Evolutionary conservation across 2,113 vertebrate genomes (phyloP).

Genomic region (Nematolebias whitei): DNA sequence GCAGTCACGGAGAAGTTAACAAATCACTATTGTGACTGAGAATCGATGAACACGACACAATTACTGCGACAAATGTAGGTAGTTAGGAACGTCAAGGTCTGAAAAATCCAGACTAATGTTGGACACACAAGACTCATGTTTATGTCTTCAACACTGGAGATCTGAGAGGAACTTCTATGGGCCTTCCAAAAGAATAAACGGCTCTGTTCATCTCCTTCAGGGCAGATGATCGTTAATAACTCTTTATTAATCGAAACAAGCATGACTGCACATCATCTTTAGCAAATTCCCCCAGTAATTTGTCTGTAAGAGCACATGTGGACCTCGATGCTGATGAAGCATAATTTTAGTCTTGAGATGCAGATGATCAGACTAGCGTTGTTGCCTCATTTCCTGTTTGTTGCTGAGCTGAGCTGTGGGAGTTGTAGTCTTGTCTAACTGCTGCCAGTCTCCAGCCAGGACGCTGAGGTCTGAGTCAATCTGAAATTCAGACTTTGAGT

Average conservation of each 20-base stretch:
- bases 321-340: slow-evolving; percentile 37
- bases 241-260: slow-evolving; percentile 12
- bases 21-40: slow-evolving; percentile 40
- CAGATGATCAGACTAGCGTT: slow-evolving; percentile 22
- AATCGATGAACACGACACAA: slow-evolving; percentile 39
- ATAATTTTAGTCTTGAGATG: slow-evolving; percentile 30
- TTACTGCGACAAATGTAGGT: slow-evolving; percentile 37
- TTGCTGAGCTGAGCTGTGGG: slow-evolving; percentile 31
- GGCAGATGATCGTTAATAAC: slow-evolving; percentile 19
- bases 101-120: slow-evolving; percentile 17
- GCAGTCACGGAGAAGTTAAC: slow-evolving; percentile 21
- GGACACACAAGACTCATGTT: slow-evolving; percentile 17
- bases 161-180: not conserved
- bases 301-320: slow-evolving; percentile 20
- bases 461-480: slow-evolving; percentile 9
- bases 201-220: not conserved
- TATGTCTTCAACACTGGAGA: slow-evolving; percentile 4
- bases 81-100: slow-evolving; percentile 12
- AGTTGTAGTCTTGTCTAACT: slow-evolving; percentile 29
- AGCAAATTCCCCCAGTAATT: not conserved
- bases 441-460: slow-evolving; percentile 3
- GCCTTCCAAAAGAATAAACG: not conserved
- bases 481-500: slow-evolving; percentile 12
- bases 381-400: slow-evolving; percentile 56
- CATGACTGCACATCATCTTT: not conserved